Base-by-base conservation (phyloP, 2,888 invertebrate genomes). In the Bombylius discolor region DNA sequence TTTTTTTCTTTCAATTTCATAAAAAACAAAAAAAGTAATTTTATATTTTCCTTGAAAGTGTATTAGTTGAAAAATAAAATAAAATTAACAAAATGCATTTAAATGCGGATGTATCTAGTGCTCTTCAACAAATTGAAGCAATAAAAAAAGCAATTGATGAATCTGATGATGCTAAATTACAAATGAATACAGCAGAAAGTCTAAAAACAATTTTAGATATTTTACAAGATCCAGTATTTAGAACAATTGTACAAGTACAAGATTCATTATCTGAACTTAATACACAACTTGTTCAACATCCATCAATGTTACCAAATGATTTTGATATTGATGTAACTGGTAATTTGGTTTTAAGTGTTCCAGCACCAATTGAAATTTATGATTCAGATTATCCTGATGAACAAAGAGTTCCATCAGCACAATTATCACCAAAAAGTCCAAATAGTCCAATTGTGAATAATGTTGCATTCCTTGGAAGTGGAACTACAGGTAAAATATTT, bases 271-370 rank as follows among this genome's bases (percentile, higher is more conserved):
- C 84, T 49, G 89, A 94, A 75, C 77, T 96, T 55, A 89, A 91
- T 61, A 84, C 84, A 36, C 93, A 93, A 74, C 80, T 93, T 56
- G 84, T 84, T 47, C 89, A 91, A 66, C 94, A 94, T 76, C 94
- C 94, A 13, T 93, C 93, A 31, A 91, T 94, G 69, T 77, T 94
- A 60, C 92, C 94, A 48, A 88, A 88, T 52, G 94, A 95, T 72
- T 96, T 96, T 75, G 93, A 95, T 69, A 91, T 97, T 56, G 88
- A 86, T 64, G 82, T 87, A 49, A 83, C 88, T 62, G 89, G 89
- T 5, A 83, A 86, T 64, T 72, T 87, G 57, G 79, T 85, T 45
- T 71, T 86, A 34, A 84, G 81, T 68, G 78, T 83, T 5, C 81
- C 82, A 52, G 78, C 80, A 33, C 76, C 77, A 46, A 78, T 78